These are phyloP conservation scores for Denticeps clupeoides DNA, from an alignment of 2,797 vertebrate species.

Conservation along the genomic window DNA sequence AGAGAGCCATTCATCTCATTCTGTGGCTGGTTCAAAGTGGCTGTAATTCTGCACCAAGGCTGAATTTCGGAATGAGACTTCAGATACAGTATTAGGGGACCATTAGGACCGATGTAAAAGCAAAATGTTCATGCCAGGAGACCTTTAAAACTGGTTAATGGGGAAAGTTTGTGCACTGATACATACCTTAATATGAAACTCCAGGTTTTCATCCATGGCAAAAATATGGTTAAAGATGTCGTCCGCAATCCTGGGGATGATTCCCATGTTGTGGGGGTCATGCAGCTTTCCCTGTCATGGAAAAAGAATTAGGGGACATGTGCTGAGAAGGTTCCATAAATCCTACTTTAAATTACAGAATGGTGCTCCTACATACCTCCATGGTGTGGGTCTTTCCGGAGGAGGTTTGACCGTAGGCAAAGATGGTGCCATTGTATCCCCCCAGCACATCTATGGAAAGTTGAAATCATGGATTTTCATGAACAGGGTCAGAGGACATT, in stretches of 20 bases:
- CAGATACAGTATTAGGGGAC: too few species aligned
- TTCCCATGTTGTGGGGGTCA: slow-evolving; percentile 83
- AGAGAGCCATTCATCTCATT: too few species aligned
- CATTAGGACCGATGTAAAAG: too few species aligned
- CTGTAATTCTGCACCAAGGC: too few species aligned
- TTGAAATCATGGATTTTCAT: too few species aligned
- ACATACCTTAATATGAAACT: slow-evolving; percentile 88
- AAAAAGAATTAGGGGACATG: background rate
- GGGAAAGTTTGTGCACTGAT: background rate
- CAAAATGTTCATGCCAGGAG: too few species aligned
- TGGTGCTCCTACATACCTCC: slow-evolving; percentile 62
- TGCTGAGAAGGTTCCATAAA: background rate
- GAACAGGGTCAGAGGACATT: too few species aligned
- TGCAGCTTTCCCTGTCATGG: slow-evolving; percentile 74
- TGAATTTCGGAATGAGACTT: too few species aligned
- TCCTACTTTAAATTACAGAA: background rate
- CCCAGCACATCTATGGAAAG: slow-evolving; percentile 76
- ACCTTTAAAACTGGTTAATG: too few species aligned
- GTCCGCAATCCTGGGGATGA: slow-evolving; percentile 84
- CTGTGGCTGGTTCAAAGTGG: too few species aligned
- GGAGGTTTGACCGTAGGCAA: slow-evolving; percentile 90
- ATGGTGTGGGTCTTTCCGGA: slow-evolving; percentile 96
- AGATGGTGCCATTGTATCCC: slow-evolving; percentile 93
- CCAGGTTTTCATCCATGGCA: slow-evolving; percentile 89
- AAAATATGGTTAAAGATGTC: slow-evolving; percentile 96